Evolutionary conservation across 2,113 vertebrate genomes (phyloP).

Genomic region (Periophthalmus modestus): DNA sequence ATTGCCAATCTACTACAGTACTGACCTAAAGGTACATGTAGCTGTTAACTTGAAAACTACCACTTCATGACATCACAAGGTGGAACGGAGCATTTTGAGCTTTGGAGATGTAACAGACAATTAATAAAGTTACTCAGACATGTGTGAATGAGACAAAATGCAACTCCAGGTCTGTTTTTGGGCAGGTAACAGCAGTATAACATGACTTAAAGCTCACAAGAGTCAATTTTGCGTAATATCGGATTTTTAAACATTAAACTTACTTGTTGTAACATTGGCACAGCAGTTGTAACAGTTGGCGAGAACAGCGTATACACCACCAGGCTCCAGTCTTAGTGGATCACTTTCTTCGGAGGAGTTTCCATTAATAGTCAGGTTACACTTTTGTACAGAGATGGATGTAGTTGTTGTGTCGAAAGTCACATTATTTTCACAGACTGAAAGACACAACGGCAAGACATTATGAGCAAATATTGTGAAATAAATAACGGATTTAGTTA

Average conservation of each 20-base stretch:
- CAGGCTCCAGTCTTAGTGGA: constrained; percentile 34
- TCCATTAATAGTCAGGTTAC: not conserved
- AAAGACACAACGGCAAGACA: not conserved
- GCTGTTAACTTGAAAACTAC: no score
- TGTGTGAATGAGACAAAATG: no score
- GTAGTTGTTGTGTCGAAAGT: not conserved
- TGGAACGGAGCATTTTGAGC: no score
- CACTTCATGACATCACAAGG: no score
- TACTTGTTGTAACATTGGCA: constrained; percentile 42
- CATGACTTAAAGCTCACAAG: no score
- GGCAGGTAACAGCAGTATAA: no score
- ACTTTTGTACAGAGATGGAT: not conserved
- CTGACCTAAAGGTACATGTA: no score
- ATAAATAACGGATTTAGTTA: not conserved
- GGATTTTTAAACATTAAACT: constrained; percentile 12
- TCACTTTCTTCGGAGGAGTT: fast-evolving
- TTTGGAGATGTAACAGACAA: no score
- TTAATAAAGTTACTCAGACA: no score
- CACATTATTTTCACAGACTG: not conserved
- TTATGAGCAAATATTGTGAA: not conserved
- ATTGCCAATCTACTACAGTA: no score
- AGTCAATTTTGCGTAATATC: no score
- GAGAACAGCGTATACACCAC: constrained; percentile 3
- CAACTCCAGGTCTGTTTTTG: no score
- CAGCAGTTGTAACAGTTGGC: constrained; percentile 17